A percentile compares a stretch with the other conserved stretches of the same genome.
These are phyloP conservation scores for Dasypolia templi DNA, from an alignment of 2,888 invertebrate genomes.

Conservation along the genomic window DNA sequence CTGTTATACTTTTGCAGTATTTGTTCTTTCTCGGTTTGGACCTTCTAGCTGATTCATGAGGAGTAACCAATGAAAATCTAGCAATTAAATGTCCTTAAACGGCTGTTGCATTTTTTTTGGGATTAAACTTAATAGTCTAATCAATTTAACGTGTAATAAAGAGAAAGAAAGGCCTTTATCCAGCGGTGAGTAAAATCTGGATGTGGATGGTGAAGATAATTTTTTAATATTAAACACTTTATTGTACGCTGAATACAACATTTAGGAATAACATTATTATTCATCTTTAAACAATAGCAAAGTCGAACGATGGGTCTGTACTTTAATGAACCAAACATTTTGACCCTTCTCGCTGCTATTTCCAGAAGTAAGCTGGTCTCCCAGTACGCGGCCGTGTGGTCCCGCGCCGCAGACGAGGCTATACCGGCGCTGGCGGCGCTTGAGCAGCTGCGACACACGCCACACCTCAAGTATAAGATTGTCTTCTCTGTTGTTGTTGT, in stretches of 20 bases:
- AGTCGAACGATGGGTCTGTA: neutral
- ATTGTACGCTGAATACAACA: neutral
- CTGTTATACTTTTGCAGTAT: neutral
- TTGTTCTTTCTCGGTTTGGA: neutral
- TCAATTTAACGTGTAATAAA: no score
- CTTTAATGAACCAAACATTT: neutral
- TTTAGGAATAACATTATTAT: neutral
- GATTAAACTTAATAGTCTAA: no score
- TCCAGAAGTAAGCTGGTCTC: conserved; percentile 92
- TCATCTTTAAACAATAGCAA: neutral
- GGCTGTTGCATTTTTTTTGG: no score
- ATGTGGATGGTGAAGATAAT: neutral
- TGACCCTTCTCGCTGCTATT: conserved; percentile 36
- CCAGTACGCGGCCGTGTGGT: conserved; percentile 96
- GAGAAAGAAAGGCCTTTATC: neutral
- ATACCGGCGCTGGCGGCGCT: conserved; percentile 96
- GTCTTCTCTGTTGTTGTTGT: conserved; percentile 99
- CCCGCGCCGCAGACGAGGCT: conserved; percentile 95
- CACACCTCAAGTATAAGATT: conserved; percentile 98
- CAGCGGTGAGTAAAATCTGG: neutral
- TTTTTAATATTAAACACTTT: neutral
- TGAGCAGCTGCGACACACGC: conserved; percentile 94
- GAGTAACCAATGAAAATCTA: neutral
- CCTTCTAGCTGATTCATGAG: neutral
- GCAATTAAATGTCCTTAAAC: no score